Percentiles rank a stretch among this genome's conserved stretches.
Evolutionary conservation across 1,140 invertebrate species (phyloP).

Genomic region (Papilio glaucus): DNA sequence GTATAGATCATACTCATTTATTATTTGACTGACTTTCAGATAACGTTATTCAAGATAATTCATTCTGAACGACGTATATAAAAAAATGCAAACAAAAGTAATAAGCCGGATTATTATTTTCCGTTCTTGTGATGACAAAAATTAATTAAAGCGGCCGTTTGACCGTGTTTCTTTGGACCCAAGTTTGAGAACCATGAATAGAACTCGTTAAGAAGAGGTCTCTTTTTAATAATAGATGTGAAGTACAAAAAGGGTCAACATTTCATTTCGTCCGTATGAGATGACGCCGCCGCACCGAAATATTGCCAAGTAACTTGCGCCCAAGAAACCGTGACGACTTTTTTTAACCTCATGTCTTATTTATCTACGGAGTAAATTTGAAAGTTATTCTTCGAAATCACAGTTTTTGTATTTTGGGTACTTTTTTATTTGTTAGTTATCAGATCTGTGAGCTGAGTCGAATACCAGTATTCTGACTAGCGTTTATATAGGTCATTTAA

Average conservation of each 20-base stretch:
- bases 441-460: too few relatives aligned
- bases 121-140: constrained; percentile 29
- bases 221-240: constrained; percentile 57
- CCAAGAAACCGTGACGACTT: constrained; percentile 27
- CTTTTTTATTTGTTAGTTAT: neutral
- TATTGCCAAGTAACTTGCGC: constrained; percentile 46
- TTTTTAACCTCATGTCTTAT: neutral
- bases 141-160: constrained; percentile 36
- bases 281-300: constrained; percentile 51
- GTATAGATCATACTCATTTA: too few relatives aligned
- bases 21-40: too few relatives aligned
- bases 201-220: constrained; percentile 61
- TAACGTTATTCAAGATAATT: constrained; percentile 9
- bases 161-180: constrained; percentile 55
- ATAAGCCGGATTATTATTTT: constrained; percentile 12
- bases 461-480: too few relatives aligned
- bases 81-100: constrained; percentile 12
- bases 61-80: neutral
- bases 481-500: too few relatives aligned
- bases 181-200: constrained; percentile 58
- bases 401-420: neutral
- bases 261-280: constrained; percentile 53
- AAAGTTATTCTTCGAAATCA: neutral
- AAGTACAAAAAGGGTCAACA: constrained; percentile 60
- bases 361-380: neutral